phyloP scores from a whole-genome alignment of 2,113 vertebrate species.

The Chrysemys picta region DNA sequence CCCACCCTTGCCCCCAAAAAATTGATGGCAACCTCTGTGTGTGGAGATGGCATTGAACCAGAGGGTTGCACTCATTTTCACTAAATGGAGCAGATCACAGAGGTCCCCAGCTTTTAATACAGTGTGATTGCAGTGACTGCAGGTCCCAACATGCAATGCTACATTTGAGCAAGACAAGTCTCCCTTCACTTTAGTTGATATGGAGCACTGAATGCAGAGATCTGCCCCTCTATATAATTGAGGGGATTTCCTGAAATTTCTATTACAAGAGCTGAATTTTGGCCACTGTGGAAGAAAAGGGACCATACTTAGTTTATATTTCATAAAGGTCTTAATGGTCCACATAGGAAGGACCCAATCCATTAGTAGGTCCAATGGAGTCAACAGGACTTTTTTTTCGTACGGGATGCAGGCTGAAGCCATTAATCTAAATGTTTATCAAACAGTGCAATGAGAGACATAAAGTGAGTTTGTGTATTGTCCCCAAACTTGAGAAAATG shows the following conservation, averaged over 20 bases:
- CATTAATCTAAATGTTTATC: background rate
- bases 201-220: background rate
- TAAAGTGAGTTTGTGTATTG: background rate
- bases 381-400: background rate
- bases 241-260: background rate
- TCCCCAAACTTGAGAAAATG: background rate
- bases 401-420: background rate
- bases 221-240: background rate
- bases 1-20: background rate
- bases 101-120: background rate
- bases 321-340: background rate
- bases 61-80: background rate
- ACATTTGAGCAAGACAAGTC: background rate
- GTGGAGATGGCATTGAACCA: background rate
- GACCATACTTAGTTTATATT: background rate
- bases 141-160: background rate
- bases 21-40: background rate
- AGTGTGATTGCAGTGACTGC: background rate
- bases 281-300: background rate
- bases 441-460: background rate
- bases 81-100: background rate
- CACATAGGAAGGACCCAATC: background rate
- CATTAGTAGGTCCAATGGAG: background rate
- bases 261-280: background rate
- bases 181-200: background rate